phyloP scores from a whole-genome alignment of 2,888 invertebrate species.

The Diabrotica balteata region DNA sequence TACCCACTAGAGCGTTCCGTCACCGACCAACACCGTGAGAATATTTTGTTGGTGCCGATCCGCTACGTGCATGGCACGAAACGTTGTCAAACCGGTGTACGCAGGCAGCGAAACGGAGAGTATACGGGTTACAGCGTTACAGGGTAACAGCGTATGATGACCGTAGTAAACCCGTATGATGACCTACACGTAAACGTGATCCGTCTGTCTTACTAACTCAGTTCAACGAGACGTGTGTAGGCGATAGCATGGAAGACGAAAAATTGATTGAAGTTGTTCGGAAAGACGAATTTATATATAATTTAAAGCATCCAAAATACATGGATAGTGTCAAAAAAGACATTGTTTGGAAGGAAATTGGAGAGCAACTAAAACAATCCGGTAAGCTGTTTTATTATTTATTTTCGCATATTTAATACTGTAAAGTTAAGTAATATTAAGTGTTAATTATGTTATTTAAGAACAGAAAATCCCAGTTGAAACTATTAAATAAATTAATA shows the following conservation, averaged over 20 bases:
- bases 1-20: slow-evolving; percentile 15
- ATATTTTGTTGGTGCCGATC: slow-evolving; percentile 12
- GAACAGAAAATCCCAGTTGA: too few relatives aligned
- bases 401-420: too few relatives aligned
- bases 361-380: too few relatives aligned
- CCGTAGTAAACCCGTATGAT: slow-evolving; percentile 6
- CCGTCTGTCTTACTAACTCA: not conserved
- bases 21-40: slow-evolving; percentile 9
- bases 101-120: not conserved
- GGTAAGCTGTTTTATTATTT: too few relatives aligned
- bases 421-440: too few relatives aligned
- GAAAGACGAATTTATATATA: slow-evolving; percentile 24
- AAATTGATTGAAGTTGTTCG: slow-evolving; percentile 16
- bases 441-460: too few relatives aligned
- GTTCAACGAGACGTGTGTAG: not conserved
- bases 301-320: slow-evolving; percentile 24
- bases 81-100: slow-evolving; percentile 6
- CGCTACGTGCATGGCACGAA: slow-evolving; percentile 8
- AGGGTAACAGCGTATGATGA: not conserved
- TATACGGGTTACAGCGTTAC: too few relatives aligned
- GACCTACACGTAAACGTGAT: not conserved
- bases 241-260: too few relatives aligned
- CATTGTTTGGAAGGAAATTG: slow-evolving; percentile 21
- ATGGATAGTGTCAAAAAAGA: slow-evolving; percentile 22
- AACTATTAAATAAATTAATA: too few relatives aligned